A percentile compares a stretch with the other conserved stretches of the same genome.
Conservation (phyloP, 1,140 invertebrate genomes). For the Agrilus planipennis region DNA sequence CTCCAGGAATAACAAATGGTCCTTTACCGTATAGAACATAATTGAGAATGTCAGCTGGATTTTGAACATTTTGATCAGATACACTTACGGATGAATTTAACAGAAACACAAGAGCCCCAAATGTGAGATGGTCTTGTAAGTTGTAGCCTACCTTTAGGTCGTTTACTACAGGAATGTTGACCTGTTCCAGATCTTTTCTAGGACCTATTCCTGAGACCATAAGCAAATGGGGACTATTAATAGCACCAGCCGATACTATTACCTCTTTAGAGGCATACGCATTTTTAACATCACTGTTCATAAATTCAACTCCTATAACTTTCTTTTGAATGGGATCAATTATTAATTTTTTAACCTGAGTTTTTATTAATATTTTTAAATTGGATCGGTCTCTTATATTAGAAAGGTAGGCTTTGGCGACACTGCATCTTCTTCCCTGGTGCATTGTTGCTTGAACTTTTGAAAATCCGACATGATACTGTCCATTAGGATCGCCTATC, state of each 20-base stretch:
- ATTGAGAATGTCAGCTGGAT: constrained; percentile 55
- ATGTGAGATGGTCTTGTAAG: constrained; percentile 79
- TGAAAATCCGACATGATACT: constrained; percentile 37
- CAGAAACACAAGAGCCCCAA: constrained; percentile 69
- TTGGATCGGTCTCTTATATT: constrained; percentile 50
- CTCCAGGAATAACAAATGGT: constrained; percentile 75
- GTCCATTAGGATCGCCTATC: constrained; percentile 49
- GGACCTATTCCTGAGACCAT: constrained; percentile 89
- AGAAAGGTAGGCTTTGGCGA: constrained; percentile 54
- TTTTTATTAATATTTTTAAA: constrained; percentile 54
- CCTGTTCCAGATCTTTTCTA: constrained; percentile 54
- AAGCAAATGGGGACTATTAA: constrained; percentile 83
- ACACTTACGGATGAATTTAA: constrained; percentile 66
- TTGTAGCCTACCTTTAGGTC: constrained; percentile 70
- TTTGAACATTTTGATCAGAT: constrained; percentile 64
- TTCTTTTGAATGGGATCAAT: constrained; percentile 46
- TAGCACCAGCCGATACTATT: constrained; percentile 70
- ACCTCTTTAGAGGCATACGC: constrained; percentile 72
- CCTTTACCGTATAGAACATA: constrained; percentile 69
- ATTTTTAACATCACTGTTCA: constrained; percentile 54
- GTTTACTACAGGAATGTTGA: constrained; percentile 54
- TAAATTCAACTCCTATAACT: constrained; percentile 58
- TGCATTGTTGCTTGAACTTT: constrained; percentile 52
- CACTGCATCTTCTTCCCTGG: constrained; percentile 55
- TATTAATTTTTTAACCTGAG: constrained; percentile 52